Evolutionary conservation across 37 sponge, comb jelly and placozoan species (phyloP).

Genomic region (Lycopodina hypogea): DNA sequence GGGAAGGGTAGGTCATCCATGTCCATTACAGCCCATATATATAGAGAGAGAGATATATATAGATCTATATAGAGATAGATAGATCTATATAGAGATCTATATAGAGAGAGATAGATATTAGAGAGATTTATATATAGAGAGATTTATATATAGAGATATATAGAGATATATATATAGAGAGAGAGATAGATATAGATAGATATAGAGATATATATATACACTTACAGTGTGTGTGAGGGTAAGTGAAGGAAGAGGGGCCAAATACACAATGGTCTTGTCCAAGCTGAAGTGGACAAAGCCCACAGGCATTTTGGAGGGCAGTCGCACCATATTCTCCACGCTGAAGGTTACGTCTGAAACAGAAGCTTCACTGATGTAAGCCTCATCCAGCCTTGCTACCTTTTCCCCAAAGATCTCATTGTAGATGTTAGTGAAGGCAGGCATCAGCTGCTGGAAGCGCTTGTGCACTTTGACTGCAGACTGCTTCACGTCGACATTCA

Average conservation of each 20-base stretch:
- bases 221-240: slow-evolving; percentile 62
- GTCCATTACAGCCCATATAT: too few species aligned
- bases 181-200: too few species aligned
- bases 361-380: neutral
- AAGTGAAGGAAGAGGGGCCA: slow-evolving; percentile 60
- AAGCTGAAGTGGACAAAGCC: slow-evolving; percentile 47
- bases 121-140: too few species aligned
- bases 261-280: slow-evolving; percentile 1
- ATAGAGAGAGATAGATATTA: too few species aligned
- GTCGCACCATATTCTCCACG: slow-evolving; percentile 22
- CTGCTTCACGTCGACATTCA: slow-evolving; percentile 54
- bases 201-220: too few species aligned
- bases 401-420: slow-evolving; percentile 40
- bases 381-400: neutral
- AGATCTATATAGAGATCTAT: too few species aligned
- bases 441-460: slow-evolving; percentile 51
- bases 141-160: too few species aligned
- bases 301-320: slow-evolving; percentile 50
- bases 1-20: too few species aligned
- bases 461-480: slow-evolving; percentile 65
- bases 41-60: too few species aligned
- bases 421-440: slow-evolving; percentile 56
- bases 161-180: too few species aligned
- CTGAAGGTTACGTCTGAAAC: neutral
- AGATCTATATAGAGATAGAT: too few species aligned